These are phyloP conservation scores for Anthrax anthrax DNA, from an alignment of 2,888 invertebrate genomes.

Conservation along the genomic window DNA sequence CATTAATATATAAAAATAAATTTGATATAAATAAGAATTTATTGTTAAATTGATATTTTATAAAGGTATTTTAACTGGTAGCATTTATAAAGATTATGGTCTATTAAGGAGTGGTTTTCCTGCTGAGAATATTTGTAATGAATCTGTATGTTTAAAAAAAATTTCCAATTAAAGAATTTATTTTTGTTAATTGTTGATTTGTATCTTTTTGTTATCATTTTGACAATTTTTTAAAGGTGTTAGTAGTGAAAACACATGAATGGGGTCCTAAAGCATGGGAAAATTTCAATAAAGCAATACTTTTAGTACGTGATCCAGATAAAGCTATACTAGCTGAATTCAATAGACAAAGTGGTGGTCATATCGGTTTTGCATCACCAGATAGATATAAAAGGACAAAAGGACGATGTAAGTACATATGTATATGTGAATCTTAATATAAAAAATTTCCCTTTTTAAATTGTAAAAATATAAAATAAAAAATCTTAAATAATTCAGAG, in stretches of 20 bases:
- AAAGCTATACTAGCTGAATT: constrained; percentile 59
- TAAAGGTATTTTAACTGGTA: constrained; percentile 59
- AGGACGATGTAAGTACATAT: constrained; percentile 46
- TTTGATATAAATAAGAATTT: not conserved
- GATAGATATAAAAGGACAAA: constrained; percentile 47
- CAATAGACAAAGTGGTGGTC: constrained; percentile 65
- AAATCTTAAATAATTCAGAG: no score
- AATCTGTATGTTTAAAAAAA: constrained; percentile 42
- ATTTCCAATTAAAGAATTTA: not conserved
- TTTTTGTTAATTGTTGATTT: not conserved
- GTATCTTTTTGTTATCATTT: not conserved
- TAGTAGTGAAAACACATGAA: constrained; percentile 68
- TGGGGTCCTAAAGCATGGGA: constrained; percentile 45
- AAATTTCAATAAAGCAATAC: constrained; percentile 49
- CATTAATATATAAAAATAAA: not conserved
- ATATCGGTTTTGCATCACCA: constrained; percentile 61
- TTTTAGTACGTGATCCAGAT: constrained; percentile 56
- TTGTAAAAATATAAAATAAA: no score
- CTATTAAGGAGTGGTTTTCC: constrained; percentile 65
- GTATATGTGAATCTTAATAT: not conserved
- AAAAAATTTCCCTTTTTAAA: not conserved
- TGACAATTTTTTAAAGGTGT: constrained; percentile 29
- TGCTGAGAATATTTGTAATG: constrained; percentile 60
- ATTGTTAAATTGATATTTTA: constrained; percentile 4
- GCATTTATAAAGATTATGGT: constrained; percentile 69